These are phyloP conservation scores for Sebastiscus albofasciatus DNA, from an alignment of 2,797 vertebrate genomes.

Conservation along the genomic window DNA sequence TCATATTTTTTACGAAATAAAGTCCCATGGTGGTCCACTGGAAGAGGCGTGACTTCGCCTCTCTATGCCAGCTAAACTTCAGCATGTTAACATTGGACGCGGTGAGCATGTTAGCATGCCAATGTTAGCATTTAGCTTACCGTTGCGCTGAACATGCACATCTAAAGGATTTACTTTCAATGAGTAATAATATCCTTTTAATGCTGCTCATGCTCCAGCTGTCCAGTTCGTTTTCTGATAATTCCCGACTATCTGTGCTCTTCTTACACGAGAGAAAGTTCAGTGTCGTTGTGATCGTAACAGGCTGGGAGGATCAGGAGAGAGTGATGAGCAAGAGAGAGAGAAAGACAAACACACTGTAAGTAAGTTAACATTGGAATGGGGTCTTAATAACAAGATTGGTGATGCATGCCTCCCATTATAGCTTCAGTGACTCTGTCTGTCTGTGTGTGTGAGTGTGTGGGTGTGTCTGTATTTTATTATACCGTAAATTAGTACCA, in stretches of 20 bases:
- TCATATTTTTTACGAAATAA: no score
- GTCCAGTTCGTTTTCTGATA: neutral
- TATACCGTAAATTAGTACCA: neutral
- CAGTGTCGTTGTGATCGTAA: neutral
- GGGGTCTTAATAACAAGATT: conserved; percentile 52
- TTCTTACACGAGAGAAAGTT: neutral
- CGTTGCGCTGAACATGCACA: neutral
- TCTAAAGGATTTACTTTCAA: neutral
- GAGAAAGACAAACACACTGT: conserved; percentile 10
- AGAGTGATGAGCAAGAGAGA: neutral
- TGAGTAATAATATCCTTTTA: neutral
- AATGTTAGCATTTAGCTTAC: neutral
- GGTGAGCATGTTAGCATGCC: neutral
- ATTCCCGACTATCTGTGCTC: neutral
- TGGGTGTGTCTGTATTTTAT: neutral
- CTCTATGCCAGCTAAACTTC: neutral
- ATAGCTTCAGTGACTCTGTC: conserved; percentile 8
- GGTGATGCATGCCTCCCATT: conserved; percentile 59
- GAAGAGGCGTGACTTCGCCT: no score
- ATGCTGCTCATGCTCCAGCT: neutral
- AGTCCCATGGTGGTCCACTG: no score
- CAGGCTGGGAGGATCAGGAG: neutral
- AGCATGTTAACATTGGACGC: neutral
- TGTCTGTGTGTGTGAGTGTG: neutral
- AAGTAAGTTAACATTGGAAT: conserved; percentile 49